These are phyloP conservation scores for Thalpophila matura DNA, from an alignment of 2,888 invertebrate genomes.

Conservation along the genomic window DNA sequence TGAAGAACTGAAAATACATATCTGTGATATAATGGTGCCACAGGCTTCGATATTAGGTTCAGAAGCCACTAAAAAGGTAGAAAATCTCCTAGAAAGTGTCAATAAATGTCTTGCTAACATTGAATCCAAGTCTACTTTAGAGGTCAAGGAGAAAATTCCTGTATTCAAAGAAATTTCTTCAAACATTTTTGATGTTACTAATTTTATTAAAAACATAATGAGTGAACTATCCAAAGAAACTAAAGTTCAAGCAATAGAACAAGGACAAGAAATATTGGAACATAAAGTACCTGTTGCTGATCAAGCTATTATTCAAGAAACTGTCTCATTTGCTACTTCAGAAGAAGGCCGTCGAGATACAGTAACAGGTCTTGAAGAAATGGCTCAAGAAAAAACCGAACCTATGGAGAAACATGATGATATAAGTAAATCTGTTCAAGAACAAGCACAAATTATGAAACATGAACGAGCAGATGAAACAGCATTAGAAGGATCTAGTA, in stretches of 20 bases:
- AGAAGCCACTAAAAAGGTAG: slow-evolving; percentile 55
- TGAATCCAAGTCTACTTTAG: slow-evolving; percentile 75
- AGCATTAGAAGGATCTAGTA: background rate
- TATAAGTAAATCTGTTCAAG: background rate
- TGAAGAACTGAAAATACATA: slow-evolving; percentile 74
- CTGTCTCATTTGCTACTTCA: background rate
- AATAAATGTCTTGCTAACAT: slow-evolving; percentile 67
- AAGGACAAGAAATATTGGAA: background rate
- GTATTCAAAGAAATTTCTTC: slow-evolving; percentile 78
- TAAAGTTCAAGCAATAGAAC: background rate
- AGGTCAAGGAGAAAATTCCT: slow-evolving; percentile 86
- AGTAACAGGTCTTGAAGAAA: background rate
- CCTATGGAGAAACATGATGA: background rate
- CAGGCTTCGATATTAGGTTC: slow-evolving; percentile 56
- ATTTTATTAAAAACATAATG: slow-evolving; percentile 56
- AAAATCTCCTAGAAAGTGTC: slow-evolving; percentile 63
- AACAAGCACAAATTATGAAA: background rate
- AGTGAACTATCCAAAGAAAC: slow-evolving; percentile 13
- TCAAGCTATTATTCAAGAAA: background rate
- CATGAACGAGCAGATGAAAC: background rate
- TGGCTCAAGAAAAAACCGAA: background rate
- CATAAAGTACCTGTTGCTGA: background rate
- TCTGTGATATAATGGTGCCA: slow-evolving; percentile 67
- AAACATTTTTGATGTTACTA: slow-evolving; percentile 65
- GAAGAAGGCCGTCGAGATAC: background rate